phyloP scores from a whole-genome alignment of 2,888 invertebrate species.

The Acanthococcus lagerstroemiae region DNA sequence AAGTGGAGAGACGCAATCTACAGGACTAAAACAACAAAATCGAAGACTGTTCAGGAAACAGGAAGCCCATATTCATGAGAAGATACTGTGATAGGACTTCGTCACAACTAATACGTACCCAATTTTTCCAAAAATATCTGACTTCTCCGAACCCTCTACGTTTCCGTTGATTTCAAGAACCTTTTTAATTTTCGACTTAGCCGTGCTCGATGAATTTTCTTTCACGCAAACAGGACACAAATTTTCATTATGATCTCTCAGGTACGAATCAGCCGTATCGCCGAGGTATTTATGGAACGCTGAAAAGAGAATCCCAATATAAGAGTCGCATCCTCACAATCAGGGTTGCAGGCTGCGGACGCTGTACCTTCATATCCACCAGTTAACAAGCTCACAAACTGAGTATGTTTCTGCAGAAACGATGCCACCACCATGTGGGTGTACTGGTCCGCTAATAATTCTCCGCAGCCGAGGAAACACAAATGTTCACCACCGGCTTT shows the following conservation, averaged over 20 bases:
- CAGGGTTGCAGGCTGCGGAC: too few species aligned
- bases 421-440: constrained; percentile 98
- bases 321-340: too few species aligned
- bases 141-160: constrained; percentile 35
- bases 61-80: too few species aligned
- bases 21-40: too few species aligned
- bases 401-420: constrained; percentile 85
- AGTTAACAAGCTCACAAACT: constrained; percentile 81
- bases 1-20: too few species aligned
- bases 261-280: constrained; percentile 53
- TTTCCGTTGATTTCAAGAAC: constrained; percentile 3
- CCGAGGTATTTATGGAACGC: constrained; percentile 40
- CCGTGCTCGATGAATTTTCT: background rate
- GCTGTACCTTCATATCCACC: constrained; percentile 67
- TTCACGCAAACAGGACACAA: constrained; percentile 65
- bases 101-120: constrained; percentile 40
- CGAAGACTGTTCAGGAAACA: too few species aligned
- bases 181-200: constrained; percentile 15
- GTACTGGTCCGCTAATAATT: constrained; percentile 87
- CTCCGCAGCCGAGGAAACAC: constrained; percentile 86
- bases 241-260: constrained; percentile 73
- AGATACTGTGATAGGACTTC: too few species aligned
- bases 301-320: constrained; percentile 34
- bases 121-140: constrained; percentile 68
- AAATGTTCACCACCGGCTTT: constrained; percentile 79